A percentile compares a stretch with the other conserved stretches of the same genome.
Evolutionary conservation across 2,888 invertebrate species (phyloP).

Genomic region (Strigamia maritima): DNA sequence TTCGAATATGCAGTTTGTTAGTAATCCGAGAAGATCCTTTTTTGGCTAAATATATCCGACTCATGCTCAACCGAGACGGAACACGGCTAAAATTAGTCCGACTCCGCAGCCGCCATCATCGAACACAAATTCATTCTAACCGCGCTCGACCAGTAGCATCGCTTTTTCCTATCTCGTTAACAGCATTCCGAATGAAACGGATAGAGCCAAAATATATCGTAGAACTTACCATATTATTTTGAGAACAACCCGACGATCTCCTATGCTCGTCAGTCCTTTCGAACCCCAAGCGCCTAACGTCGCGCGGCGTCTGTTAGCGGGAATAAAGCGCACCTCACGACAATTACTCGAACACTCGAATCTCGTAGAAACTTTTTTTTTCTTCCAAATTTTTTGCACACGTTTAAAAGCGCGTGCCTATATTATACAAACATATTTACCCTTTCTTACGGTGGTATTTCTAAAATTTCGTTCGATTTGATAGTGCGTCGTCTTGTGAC

Average conservation of each 20-base stretch:
- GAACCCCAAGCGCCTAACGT: conserved; percentile 34
- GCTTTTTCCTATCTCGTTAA: background rate
- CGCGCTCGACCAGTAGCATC: background rate
- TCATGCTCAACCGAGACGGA: background rate
- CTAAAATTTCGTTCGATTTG: background rate
- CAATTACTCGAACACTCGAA: background rate
- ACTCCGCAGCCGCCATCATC: background rate
- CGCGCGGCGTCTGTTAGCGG: conserved; percentile 16
- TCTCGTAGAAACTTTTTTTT: background rate
- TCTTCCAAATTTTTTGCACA: background rate
- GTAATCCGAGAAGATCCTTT: conserved; percentile 23
- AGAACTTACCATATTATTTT: conserved; percentile 18
- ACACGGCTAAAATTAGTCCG: conserved; percentile 18
- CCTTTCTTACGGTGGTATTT: too few species aligned
- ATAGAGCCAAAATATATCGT: background rate
- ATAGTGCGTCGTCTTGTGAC: background rate
- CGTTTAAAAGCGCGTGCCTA: too few species aligned
- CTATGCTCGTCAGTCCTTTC: conserved; percentile 21
- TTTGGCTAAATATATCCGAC: conserved; percentile 18
- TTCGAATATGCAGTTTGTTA: background rate
- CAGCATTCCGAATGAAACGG: too few species aligned
- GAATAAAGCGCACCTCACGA: conserved; percentile 21
- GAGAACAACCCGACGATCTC: conserved; percentile 32
- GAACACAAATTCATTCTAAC: background rate
- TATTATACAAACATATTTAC: too few species aligned